phyloP scores from a whole-genome alignment of 2,888 invertebrate species.

The Loripinus fragilis region DNA sequence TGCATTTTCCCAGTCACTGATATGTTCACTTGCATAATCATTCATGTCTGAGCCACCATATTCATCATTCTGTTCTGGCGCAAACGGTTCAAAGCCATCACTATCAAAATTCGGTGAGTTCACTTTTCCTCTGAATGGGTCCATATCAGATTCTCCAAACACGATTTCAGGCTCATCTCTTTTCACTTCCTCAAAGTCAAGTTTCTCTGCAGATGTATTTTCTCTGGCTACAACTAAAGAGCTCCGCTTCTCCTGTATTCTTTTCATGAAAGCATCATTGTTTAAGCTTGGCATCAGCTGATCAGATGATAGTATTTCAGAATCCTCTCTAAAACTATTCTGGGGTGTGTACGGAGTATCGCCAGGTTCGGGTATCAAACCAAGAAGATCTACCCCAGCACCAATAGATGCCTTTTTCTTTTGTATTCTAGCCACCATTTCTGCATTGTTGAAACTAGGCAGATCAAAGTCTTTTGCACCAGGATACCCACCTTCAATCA shows the following conservation, averaged over 20 bases:
- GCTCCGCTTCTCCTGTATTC: conserved; percentile 79
- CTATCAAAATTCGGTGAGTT: conserved; percentile 1
- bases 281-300: conserved; percentile 81
- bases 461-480: conserved; percentile 63
- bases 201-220: conserved; percentile 19
- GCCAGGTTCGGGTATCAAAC: conserved; percentile 14
- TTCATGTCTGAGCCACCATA: background rate
- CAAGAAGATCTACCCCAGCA: conserved; percentile 20
- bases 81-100: conserved; percentile 74
- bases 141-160: background rate
- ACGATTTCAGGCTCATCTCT: background rate
- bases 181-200: conserved; percentile 9
- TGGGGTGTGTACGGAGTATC: conserved; percentile 70
- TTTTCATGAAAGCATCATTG: conserved; percentile 82
- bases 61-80: conserved; percentile 39
- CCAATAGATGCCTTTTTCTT: conserved; percentile 81
- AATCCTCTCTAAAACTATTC: conserved; percentile 68
- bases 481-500: conserved; percentile 48
- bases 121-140: conserved; percentile 2
- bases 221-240: conserved; percentile 32
- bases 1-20: background rate
- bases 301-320: conserved; percentile 2
- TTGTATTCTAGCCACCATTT: conserved; percentile 84
- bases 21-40: background rate
- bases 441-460: conserved; percentile 84